A percentile compares a stretch with the other conserved stretches of the same genome.
Conservation (phyloP, 2,888 invertebrate genomes). For the Ennomos quercinarius region DNA sequence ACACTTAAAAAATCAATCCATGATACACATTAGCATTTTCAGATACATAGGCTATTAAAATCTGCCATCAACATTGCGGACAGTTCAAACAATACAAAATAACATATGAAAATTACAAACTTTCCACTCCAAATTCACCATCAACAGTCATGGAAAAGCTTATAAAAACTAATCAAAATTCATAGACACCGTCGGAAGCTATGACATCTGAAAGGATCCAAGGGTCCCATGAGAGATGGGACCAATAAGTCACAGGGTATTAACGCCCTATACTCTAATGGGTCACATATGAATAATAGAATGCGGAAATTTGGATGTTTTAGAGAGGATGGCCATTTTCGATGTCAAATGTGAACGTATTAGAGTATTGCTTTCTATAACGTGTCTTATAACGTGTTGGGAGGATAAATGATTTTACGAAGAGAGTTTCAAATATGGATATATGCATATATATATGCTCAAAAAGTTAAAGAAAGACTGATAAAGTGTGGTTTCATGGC, state of each 20-base stretch:
- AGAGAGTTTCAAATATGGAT: neutral
- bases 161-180: slow-evolving; percentile 30
- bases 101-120: too few species aligned
- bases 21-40: too few species aligned
- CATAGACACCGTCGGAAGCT: slow-evolving; percentile 24
- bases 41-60: too few species aligned
- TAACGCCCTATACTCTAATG: slow-evolving; percentile 74
- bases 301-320: slow-evolving; percentile 66
- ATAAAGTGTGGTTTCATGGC: too few species aligned
- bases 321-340: slow-evolving; percentile 35
- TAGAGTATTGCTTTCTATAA: slow-evolving; percentile 18
- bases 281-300: slow-evolving; percentile 76
- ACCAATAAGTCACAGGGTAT: slow-evolving; percentile 78
- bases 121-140: too few species aligned
- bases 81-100: neutral
- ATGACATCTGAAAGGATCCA: slow-evolving; percentile 29
- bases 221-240: slow-evolving; percentile 71
- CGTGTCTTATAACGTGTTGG: too few species aligned
- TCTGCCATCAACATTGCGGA: neutral
- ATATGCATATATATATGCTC: too few species aligned
- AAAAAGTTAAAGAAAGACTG: too few species aligned
- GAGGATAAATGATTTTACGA: too few species aligned
- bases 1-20: too few species aligned
- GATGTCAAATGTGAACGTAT: slow-evolving; percentile 28
- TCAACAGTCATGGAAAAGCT: too few species aligned